Evolutionary conservation across 2,888 invertebrate species (phyloP), one percentile per base, ranked within the genome.

Genomic region (Stenolophus ochropezus): DNA sequence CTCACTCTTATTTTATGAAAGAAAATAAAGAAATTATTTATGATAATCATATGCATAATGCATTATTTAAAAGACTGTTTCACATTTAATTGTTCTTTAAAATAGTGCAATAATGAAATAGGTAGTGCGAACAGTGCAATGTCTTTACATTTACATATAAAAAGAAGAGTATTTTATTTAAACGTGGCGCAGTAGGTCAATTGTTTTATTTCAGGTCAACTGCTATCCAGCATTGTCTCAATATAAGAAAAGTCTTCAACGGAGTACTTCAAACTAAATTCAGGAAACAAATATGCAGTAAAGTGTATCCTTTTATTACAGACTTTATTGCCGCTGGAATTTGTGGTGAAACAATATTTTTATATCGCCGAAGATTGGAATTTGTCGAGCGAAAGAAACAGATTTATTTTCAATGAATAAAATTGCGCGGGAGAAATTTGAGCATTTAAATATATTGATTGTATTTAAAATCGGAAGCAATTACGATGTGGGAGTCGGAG

Each of bases 331-430:
- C 51, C 33, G 11, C 33, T 11, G 33, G 14, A 51, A 51, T 51
- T 51, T 51, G 18, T 16, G 18, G 8, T 51, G 5, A 16, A 51
- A 51, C 51, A 51, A 25, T 25, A 23, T 61, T 61, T 23, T 23
- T 61, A 61, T 61, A 25, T 25, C 11, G 25, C 23, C 25, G 61
- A 61, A 61, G 61, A 61, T 61, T 61, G 61, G 25, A 61, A 61
- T n/a, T 20, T 14, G 14, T 14, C 14, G 14, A 23, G 61, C 25
- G 61, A 61, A 23, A 56, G 56, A 25, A 25, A n/a, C 25, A 61
- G 61, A 61, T 61, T 61, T 61, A 61, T 61, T 61, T 61, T 61
- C 25, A 61, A 61, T 61, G 61, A 61, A 61, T 56, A 56, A 56
- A 56, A 56, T 56, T 56, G 56, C 56, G 53, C 8, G 49, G 49